Evolutionary conservation across 2,113 vertebrate genomes (phyloP), one percentile per base, ranked within the genome.

Genomic region (Dissostichus mawsoni): DNA sequence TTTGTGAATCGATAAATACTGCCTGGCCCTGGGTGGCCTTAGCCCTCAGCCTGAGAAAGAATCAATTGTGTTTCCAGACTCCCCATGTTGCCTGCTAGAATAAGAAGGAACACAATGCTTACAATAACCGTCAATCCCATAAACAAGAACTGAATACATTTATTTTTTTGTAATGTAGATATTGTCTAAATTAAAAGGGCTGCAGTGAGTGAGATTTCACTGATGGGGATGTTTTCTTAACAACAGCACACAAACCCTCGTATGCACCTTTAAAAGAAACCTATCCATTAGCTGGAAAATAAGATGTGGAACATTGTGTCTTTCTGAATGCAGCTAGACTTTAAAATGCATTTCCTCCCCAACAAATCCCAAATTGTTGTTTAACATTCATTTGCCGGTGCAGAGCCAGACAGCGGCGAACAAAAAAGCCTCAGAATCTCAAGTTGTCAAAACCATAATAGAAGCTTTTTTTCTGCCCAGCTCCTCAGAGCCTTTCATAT

Each of bases 1-100:
- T 89, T 87, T 74, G 82, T 90, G 88, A 88, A 81, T 93, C 87
- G 52, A 51, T 90, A 83, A 92, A 85, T 82, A 62, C 78, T 74
- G 87, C 88, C 80, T 76, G 83, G 84, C 79, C 74, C 61, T 18
- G 63, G 33, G 45, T 89, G 89, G 90, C 87, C 90, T 88, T 72
- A 64, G 67, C 70, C 80, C 85, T 85, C 48, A 71, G 82, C 50
- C 79, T 18, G 69, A 66, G 81, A 85, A 82, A 66, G 6, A 90
- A 92, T 92, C 91, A 81, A 93, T 92, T 84, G 84, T 85, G 84
- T 65, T 78, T 84, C 20, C 83, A 78, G 83, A 76, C 69, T 14
- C 73, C 57, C 72, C 67, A 62, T 48, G 53, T 45, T 1, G 1
- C 74, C 85, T 20, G 14, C 56, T 74, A 14, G 62, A 74, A 65